Conservation (phyloP, 2,888 invertebrate genomes). For the Rhyacophila evoluta region DNA sequence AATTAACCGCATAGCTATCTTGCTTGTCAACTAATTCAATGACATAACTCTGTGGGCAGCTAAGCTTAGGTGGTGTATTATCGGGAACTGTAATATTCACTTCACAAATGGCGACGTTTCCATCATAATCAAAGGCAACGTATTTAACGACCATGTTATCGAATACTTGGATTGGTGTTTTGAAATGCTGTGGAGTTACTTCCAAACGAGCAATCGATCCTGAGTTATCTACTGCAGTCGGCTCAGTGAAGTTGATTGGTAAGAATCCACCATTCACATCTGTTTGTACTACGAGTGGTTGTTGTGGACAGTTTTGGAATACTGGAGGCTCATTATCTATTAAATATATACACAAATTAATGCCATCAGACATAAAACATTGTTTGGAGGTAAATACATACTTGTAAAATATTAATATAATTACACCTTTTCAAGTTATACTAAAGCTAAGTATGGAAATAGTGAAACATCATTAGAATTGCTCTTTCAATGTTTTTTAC, state of each 20-base stretch:
- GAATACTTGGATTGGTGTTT: conserved; percentile 88
- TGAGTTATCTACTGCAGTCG: conserved; percentile 94
- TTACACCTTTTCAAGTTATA: too few species aligned
- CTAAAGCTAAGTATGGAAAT: too few species aligned
- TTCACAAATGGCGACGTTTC: conserved; percentile 97
- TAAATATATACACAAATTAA: too few species aligned
- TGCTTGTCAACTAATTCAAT: conserved; percentile 91
- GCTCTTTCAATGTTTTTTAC: too few species aligned
- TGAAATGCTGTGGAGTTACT: conserved; percentile 92
- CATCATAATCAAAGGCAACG: conserved; percentile 96
- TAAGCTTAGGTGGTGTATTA: conserved; percentile 89
- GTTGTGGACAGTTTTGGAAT: conserved; percentile 96
- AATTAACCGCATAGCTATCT: conserved; percentile 90
- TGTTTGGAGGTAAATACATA: too few species aligned
- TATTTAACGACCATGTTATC: conserved; percentile 94
- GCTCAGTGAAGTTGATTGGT: conserved; percentile 93
- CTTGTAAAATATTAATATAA: too few species aligned
- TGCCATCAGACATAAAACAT: too few species aligned
- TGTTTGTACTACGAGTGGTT: conserved; percentile 89
- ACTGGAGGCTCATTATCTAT: conserved; percentile 94
- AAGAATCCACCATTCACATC: conserved; percentile 90
- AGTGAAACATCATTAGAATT: too few species aligned
- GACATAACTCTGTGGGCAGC: conserved; percentile 94
- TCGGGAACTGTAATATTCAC: conserved; percentile 96
- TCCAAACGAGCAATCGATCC: conserved; percentile 94